Base-by-base conservation (phyloP, 2,797 vertebrate genomes). In the Alfaro cultratus region DNA sequence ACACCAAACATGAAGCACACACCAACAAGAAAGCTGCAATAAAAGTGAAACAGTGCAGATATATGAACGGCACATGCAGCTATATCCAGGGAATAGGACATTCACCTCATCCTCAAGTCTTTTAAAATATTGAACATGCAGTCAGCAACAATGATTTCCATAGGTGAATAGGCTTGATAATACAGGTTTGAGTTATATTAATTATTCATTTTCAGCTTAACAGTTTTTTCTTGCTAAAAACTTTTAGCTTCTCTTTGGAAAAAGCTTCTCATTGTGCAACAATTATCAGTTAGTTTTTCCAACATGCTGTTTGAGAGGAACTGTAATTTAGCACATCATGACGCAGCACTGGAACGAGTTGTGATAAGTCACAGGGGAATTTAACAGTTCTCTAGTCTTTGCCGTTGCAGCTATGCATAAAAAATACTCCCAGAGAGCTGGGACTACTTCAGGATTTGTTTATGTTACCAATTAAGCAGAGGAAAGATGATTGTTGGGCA, bases 381-480 rank as follows among this genome's bases (percentile, higher is more conserved):
- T 53, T 85, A 70, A 78, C 64, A 82, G 46, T 67, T 41, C 49
- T 82, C 76, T 70, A 74, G 74, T 80, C 73, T 76, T 45, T 51
- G 46, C 53, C 57, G 0, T 76, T 76, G 73, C 67, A 45, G 16
- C 46, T 90, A 62, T 87, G 88, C 87, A 94, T 94, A 89, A 90
- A 84, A 64, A 84, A 84, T 83, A 55, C 83, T 79, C 80, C n/a
- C 73, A 46, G 51, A 89, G 86, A 95, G 91, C 89, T 85, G 46
- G 51, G 83, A 84, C 92, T 92, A 94, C 91, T 89, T 89, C 92
- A 95, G 87, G 90, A 91, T 95, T 90, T 95, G 93, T 95, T 95
- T 95, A 91, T 93, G 91, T 94, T 91, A 49, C 91, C 93, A 95
- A 95, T 95, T 95, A 95, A 95, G 92, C 89, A 88, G 87, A 94